These are phyloP conservation scores for Neoitamus cyanurus DNA, from an alignment of 2,888 invertebrate species.

Conservation along the genomic window DNA sequence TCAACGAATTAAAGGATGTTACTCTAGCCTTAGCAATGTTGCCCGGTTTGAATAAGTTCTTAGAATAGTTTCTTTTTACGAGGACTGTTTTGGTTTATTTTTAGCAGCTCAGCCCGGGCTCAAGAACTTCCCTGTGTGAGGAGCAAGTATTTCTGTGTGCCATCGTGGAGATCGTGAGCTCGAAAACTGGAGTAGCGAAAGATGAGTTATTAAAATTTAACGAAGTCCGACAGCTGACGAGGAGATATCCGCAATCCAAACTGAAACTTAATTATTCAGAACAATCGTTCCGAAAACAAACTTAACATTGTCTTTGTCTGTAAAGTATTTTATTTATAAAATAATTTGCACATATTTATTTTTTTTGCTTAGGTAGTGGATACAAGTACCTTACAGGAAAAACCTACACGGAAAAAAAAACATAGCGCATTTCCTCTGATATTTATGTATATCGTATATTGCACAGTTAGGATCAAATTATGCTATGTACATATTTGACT, in stretches of 20 bases:
- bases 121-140: background rate
- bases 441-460: too few relatives aligned
- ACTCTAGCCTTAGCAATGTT: background rate
- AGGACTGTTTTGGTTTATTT: background rate
- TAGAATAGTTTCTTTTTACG: background rate
- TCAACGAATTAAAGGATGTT: conserved; percentile 1
- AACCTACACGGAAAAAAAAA: too few relatives aligned
- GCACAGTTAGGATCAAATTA: too few relatives aligned
- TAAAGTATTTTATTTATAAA: too few relatives aligned
- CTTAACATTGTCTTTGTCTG: background rate
- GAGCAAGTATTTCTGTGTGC: background rate
- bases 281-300: background rate
- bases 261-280: background rate
- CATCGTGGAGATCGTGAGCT: background rate
- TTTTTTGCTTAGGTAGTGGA: too few relatives aligned
- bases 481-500: too few relatives aligned
- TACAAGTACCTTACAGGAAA: too few relatives aligned
- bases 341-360: too few relatives aligned
- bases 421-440: too few relatives aligned
- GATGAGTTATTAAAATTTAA: conserved; percentile 5
- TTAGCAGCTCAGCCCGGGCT: background rate
- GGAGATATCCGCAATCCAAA: background rate
- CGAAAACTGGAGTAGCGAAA: background rate
- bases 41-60: background rate
- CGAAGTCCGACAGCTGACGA: background rate